A percentile compares a stretch with the other conserved stretches of the same genome.
phyloP scores from a whole-genome alignment of 1,140 invertebrate genomes.

The Protaetia brevitarsis region DNA sequence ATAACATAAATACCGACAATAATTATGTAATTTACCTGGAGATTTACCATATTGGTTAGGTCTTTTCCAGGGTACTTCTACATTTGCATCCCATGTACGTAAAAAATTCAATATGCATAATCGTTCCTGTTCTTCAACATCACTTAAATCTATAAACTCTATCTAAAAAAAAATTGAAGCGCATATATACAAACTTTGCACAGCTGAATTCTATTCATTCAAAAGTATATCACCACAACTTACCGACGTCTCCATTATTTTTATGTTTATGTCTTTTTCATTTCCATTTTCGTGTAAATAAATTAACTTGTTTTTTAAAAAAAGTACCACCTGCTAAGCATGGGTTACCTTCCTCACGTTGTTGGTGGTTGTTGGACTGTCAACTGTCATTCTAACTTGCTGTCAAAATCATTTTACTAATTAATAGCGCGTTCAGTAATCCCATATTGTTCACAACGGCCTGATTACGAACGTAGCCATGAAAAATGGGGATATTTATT shows the following conservation, averaged over 20 bases:
- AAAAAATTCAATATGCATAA: constrained; percentile 36
- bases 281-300: not conserved
- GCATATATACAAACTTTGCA: not conserved
- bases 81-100: constrained; percentile 31
- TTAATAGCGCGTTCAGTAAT: no score
- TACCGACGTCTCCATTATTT: constrained; percentile 7
- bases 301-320: not conserved
- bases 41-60: not conserved
- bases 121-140: constrained; percentile 41
- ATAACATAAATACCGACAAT: not conserved
- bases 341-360: constrained; percentile 24
- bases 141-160: constrained; percentile 44
- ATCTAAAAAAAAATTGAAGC: constrained; percentile 6
- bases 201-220: not conserved
- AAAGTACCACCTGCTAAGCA: constrained; percentile 15
- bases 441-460: no score
- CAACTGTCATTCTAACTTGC: constrained; percentile 19
- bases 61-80: constrained; percentile 40
- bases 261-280: not conserved
- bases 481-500: no score
- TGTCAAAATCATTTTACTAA: no score
- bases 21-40: constrained; percentile 14
- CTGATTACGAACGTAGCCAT: no score
- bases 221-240: not conserved
- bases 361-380: not conserved